These are phyloP conservation scores for Zaprionus capensis DNA, from an alignment of 1,140 invertebrate species.

Conservation along the genomic window DNA sequence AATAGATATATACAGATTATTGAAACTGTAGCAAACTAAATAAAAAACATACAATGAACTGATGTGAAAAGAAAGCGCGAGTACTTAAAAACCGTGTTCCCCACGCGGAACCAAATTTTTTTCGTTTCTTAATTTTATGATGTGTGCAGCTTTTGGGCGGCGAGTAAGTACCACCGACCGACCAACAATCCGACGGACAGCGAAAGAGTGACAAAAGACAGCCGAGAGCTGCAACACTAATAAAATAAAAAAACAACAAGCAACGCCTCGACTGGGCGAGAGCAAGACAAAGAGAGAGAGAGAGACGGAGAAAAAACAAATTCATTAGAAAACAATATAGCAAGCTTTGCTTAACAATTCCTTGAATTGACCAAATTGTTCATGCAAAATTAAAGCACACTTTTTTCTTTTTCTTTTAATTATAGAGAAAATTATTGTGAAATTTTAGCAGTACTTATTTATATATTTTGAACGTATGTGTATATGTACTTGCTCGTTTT, in stretches of 20 bases:
- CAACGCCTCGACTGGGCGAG: slow-evolving; percentile 59
- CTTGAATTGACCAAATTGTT: slow-evolving; percentile 64
- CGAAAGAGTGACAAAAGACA: slow-evolving; percentile 37
- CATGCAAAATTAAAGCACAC: slow-evolving; percentile 73
- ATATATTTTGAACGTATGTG: slow-evolving; percentile 71
- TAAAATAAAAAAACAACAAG: slow-evolving; percentile 62
- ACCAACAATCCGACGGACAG: slow-evolving; percentile 36
- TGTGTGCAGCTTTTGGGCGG: slow-evolving; percentile 57
- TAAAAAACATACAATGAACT: slow-evolving; percentile 65
- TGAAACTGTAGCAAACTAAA: slow-evolving; percentile 35
- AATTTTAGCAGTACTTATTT: slow-evolving; percentile 78
- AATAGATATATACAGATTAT: slow-evolving; percentile 55
- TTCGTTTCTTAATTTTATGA: slow-evolving; percentile 74
- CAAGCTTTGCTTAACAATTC: slow-evolving; percentile 62
- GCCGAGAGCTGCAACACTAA: slow-evolving; percentile 26
- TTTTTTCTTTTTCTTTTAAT: slow-evolving; percentile 67
- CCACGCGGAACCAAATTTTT: slow-evolving; percentile 71
- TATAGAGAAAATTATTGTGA: slow-evolving; percentile 80
- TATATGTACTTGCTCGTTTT: slow-evolving; percentile 59
- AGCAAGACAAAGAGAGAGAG: background rate
- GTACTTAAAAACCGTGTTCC: slow-evolving; percentile 61
- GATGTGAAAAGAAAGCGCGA: slow-evolving; percentile 62
- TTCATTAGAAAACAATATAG: slow-evolving; percentile 37
- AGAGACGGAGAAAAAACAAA: slow-evolving; percentile 16
- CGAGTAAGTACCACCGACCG: slow-evolving; percentile 60